Evolutionary conservation across 2,797 vertebrate genomes (phyloP).

Genomic region (Lagodon rhomboides): DNA sequence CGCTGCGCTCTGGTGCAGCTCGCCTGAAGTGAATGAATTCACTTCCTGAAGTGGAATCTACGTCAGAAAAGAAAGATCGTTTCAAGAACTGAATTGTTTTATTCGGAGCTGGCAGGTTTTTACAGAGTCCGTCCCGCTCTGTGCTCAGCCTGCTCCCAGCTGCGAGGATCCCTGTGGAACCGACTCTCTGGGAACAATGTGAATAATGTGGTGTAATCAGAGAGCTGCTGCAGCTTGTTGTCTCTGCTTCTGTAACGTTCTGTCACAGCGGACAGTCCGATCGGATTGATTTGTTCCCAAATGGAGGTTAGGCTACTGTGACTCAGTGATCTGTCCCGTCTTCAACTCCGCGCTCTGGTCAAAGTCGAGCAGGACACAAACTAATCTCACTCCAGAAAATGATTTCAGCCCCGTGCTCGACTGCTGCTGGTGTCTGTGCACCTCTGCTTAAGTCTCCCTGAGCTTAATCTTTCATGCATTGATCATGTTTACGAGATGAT

Average conservation of each 20-base stretch:
- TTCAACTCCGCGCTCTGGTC: not conserved
- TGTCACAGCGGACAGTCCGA: not conserved
- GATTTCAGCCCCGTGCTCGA: no score
- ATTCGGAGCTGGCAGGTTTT: not conserved
- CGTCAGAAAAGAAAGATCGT: constrained; percentile 9
- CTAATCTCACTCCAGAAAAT: not conserved
- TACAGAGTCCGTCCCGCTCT: not conserved
- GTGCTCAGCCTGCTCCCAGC: not conserved
- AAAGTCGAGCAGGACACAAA: not conserved
- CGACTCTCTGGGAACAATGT: not conserved
- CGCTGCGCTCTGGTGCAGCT: constrained; percentile 11
- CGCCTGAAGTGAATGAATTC: constrained; percentile 38
- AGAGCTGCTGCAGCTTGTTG: not conserved
- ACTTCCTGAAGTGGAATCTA: constrained; percentile 38
- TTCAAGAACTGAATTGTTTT: not conserved
- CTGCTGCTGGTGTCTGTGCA: not conserved
- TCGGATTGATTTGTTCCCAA: not conserved
- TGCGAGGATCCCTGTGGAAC: not conserved
- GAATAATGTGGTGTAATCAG: not conserved
- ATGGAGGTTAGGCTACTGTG: not conserved
- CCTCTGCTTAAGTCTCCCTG: not conserved
- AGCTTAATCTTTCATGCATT: not conserved
- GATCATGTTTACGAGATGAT: not conserved
- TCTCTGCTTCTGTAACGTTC: not conserved
- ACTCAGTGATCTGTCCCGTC: not conserved